Evolutionary conservation across 2,797 vertebrate genomes (phyloP), one percentile per base, ranked within the genome.

Genomic region (Hephaestus fuliginosus): DNA sequence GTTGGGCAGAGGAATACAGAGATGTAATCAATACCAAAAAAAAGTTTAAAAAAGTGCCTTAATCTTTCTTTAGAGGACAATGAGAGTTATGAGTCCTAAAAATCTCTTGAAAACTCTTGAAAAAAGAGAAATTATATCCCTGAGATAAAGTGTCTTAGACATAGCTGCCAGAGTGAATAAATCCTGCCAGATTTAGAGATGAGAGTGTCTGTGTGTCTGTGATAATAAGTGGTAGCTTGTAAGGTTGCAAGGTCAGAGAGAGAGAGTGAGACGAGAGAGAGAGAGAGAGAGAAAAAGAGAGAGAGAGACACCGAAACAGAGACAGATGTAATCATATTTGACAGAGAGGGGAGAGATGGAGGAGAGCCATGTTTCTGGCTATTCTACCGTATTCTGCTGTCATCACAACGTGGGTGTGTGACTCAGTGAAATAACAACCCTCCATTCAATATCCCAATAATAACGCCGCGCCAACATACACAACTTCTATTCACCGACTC

Each of bases 171-270:
- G 70, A 85, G 80, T 80, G 81, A 82, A 88, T 88, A 88, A 88
- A 90, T 87, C 82, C 88, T 67, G 73, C 44, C 85, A 83, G 81
- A 85, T 86, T 83, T 84, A 70, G 73, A 88, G 89, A 89, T 82
- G 85, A 83, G 75, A 74, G 74, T 64, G 83, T 75, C 81, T 82
- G 81, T 76, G 78, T 76, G 70, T 86, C 77, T 83, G 85, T 75
- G 86, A 87, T 91, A 86, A 90, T 86, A 85, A 86, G 77, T 83
- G 77, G 77, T 80, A 82, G 77, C 83, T 81, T 85, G 80, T 86
- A 66, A 81, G 81, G 76, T 86, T 74, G 61, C 46, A 70, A 83
- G 86, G 85, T 88, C 81, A 86, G 46, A 49, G 62, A 61, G 58
- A 76, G 46, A 70, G 56, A 72, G 12, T 69, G 17, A 75, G 43